Evolutionary conservation across 2,888 invertebrate genomes (phyloP), one percentile per base, ranked within the genome.

Genomic region (Marronus borbonicus): DNA sequence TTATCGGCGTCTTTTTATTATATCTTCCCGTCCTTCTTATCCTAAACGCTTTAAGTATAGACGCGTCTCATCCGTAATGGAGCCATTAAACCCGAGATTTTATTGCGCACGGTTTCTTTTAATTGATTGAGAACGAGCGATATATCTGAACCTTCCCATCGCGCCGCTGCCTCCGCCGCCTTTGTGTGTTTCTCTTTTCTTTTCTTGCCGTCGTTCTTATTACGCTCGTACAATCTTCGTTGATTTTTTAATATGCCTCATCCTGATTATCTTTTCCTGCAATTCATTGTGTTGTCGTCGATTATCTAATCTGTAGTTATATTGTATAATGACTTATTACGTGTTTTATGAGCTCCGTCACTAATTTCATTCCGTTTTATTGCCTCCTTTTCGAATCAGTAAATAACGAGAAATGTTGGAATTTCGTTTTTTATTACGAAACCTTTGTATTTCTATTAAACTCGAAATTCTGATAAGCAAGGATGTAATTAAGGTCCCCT

Each of bases 171-270:
- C 39, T 65, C 7, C 65, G 20, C 68, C 4, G 24, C 49, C 20
- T 24, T 24, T 49, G 17, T 28, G 10, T 5, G 31, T 3, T 36
- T 36, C 12, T 20, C 49, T n/a, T 39, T 58, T 60, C 24, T n/a
- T 74, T 74, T 60, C 60, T 50, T 28, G 12, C 14, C 31, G 17
- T 70, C 58, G 31, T 39, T 44, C 52, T 70, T 70, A 52, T 55
- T 31, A 36, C 39, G 50, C 58, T 52, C 39, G 17, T 70, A 55
- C 36, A 14, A 60, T 74, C 55, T 39, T 49, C 44, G 55, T 76
- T 76, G 66, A 76, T 76, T 76, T 76, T 66, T 76, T 76, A 76
- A 76, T 76, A 58, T 49, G 76, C 20, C 68, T 44, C 76, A 76
- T 76, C 76, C 76, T 76, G 66, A 66, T 76, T 76, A 76, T 58